Evolutionary conservation across 2,888 invertebrate species (phyloP).

Genomic region (Argyresthia albistria): DNA sequence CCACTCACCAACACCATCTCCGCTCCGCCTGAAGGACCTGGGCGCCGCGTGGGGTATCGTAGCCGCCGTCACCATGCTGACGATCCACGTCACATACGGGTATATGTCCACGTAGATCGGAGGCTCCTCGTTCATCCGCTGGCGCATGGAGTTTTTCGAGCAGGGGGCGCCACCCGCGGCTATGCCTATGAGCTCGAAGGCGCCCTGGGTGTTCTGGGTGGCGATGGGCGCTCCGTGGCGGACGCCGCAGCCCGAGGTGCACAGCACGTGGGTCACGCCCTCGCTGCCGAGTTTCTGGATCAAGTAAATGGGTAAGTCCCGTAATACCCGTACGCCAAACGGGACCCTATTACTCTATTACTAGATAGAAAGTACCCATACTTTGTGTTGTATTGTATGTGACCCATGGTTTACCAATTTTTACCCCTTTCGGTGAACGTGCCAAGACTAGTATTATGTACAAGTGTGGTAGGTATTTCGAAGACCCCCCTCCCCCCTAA

Average conservation of each 20-base stretch:
- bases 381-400: no score
- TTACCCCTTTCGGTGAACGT: no score
- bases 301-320: no score
- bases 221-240: conserved; percentile 47
- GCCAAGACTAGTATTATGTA: no score
- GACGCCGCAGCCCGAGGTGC: conserved; percentile 51
- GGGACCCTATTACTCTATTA: no score
- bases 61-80: conserved; percentile 44
- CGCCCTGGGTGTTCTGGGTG: conserved; percentile 35
- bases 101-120: conserved; percentile 52
- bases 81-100: conserved; percentile 49
- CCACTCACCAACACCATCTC: conserved; percentile 29
- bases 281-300: conserved; percentile 39
- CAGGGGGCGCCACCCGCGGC: conserved; percentile 42
- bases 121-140: conserved; percentile 38
- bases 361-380: no score
- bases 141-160: conserved; percentile 31
- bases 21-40: conserved; percentile 31
- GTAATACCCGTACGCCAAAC: no score
- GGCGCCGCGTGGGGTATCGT: conserved; percentile 44
- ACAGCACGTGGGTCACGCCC: conserved; percentile 46
- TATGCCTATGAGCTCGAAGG: conserved; percentile 45
- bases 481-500: no score
- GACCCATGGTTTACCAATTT: no score
- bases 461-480: no score